Evolutionary conservation across 1,140 invertebrate genomes (phyloP).

Genomic region (Philopotamus ludificatus): DNA sequence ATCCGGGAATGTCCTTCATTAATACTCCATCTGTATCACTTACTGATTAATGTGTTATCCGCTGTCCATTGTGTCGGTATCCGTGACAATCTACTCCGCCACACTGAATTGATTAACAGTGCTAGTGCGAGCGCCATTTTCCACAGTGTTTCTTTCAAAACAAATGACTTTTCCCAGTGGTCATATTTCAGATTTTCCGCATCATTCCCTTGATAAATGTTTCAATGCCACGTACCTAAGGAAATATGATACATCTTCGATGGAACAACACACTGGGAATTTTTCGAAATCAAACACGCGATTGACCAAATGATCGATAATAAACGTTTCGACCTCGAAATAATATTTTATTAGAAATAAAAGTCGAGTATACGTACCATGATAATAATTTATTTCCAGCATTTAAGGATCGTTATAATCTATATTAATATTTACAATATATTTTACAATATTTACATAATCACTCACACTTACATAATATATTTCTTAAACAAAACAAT

Average conservation of each 20-base stretch:
- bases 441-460: neutral
- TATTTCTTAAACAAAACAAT: too few relatives aligned
- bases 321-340: neutral
- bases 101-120: conserved; percentile 41
- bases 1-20: conserved; percentile 24
- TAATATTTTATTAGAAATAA: neutral
- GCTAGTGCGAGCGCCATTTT: conserved; percentile 37
- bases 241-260: conserved; percentile 38
- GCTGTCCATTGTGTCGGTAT: too few relatives aligned
- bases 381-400: neutral
- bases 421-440: neutral
- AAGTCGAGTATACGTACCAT: neutral
- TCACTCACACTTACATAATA: too few relatives aligned
- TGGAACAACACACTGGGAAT: conserved; percentile 10
- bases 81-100: too few relatives aligned
- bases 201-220: conserved; percentile 42
- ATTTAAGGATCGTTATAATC: neutral
- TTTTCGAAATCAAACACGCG: conserved; percentile 19
- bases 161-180: conserved; percentile 34
- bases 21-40: conserved; percentile 38
- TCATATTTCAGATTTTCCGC: conserved; percentile 42
- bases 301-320: conserved; percentile 1
- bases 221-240: conserved; percentile 26
- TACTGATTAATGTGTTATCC: too few relatives aligned
- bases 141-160: conserved; percentile 37